These are phyloP conservation scores for Hirundo rustica DNA, from an alignment of 2,797 vertebrate species.

Conservation along the genomic window DNA sequence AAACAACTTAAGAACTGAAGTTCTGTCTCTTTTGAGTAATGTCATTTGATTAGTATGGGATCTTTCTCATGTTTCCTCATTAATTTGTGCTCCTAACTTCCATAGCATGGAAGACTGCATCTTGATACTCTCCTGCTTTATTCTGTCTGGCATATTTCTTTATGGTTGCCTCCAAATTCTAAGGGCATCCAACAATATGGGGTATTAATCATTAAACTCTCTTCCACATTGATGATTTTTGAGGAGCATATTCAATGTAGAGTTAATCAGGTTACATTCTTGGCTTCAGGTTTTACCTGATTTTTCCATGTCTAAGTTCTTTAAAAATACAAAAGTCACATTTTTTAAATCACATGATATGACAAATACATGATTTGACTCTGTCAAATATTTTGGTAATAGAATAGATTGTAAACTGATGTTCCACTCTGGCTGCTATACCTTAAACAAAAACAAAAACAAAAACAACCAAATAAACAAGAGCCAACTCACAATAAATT, in stretches of 20 bases:
- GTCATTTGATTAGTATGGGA: background rate
- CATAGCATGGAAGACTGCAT: background rate
- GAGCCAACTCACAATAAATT: background rate
- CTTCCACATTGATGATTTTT: background rate
- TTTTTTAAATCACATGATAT: background rate
- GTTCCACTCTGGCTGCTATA: background rate
- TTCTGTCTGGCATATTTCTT: background rate
- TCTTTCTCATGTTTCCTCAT: background rate
- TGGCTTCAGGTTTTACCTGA: background rate
- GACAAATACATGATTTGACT: no score
- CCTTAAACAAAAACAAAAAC: background rate
- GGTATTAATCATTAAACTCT: background rate
- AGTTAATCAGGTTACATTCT: background rate
- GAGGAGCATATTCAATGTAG: background rate
- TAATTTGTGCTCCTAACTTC: background rate
- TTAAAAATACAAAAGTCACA: background rate
- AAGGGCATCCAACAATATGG: fast-evolving
- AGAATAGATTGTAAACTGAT: background rate
- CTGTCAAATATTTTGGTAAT: background rate
- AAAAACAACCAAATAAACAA: no score
- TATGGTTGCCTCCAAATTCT: background rate
- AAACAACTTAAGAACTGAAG: background rate
- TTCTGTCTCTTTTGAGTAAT: background rate
- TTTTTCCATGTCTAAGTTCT: background rate
- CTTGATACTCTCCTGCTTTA: background rate